These are phyloP conservation scores for Acrossocheilus wenchowensis DNA, from an alignment of 2,797 vertebrate species.

Conservation along the genomic window DNA sequence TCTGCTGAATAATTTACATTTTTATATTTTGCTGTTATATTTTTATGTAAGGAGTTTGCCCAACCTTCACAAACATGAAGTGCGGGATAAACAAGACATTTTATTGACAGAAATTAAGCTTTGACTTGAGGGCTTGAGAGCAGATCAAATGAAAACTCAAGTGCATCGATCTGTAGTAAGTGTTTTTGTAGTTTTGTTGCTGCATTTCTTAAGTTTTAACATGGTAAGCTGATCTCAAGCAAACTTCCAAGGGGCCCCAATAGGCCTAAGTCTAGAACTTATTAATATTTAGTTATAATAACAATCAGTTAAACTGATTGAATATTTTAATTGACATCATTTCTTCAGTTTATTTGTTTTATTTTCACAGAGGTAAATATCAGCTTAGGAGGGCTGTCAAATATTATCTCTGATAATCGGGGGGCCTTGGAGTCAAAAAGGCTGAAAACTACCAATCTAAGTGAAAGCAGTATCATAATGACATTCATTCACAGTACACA, in stretches of 20 bases:
- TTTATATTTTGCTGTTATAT: neutral
- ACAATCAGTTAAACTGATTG: too few species aligned
- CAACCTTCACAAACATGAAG: neutral
- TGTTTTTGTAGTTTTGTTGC: neutral
- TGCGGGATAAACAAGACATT: neutral
- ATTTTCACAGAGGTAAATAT: neutral
- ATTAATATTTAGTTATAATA: neutral
- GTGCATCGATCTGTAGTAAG: neutral
- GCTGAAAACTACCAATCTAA: neutral
- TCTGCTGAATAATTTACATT: neutral
- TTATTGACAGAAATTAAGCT: neutral
- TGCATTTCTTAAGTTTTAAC: neutral
- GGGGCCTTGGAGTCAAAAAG: neutral
- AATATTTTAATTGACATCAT: neutral
- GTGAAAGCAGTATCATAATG: neutral
- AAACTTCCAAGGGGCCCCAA: neutral
- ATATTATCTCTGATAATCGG: neutral
- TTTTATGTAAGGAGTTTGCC: neutral
- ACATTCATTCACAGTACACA: neutral
- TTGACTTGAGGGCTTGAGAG: too few species aligned
- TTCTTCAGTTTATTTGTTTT: neutral
- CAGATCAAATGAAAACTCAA: neutral
- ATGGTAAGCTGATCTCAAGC: neutral
- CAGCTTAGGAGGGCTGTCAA: neutral
- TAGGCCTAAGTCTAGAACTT: neutral